A percentile compares a stretch with the other conserved stretches of the same genome.
Conservation (phyloP, 64 coral and sea anemone genomes). For the Montipora foliosa region DNA sequence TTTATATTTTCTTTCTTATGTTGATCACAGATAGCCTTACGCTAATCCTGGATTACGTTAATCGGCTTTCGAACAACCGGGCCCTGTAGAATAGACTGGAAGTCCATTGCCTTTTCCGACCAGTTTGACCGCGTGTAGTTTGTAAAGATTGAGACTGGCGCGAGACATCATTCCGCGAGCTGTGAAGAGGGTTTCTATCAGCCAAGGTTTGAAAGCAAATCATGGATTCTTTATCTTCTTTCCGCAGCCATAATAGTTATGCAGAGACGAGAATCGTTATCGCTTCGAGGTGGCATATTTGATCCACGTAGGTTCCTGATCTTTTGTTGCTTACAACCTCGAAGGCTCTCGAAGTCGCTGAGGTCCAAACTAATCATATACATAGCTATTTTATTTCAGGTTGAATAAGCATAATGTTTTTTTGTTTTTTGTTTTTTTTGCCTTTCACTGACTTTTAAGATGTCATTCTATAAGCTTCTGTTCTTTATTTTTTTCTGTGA, state of each 20-base stretch:
- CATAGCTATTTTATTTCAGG: neutral
- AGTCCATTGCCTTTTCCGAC: too few species aligned
- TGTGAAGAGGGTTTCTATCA: too few species aligned
- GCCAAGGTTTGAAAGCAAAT: neutral
- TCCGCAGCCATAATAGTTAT: neutral
- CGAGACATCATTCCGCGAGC: neutral
- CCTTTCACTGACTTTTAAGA: conserved; percentile 28
- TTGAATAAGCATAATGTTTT: neutral
- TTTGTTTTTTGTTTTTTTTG: conserved; percentile 24
- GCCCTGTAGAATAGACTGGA: too few species aligned
- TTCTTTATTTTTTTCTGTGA: conserved; percentile 21
- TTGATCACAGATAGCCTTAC: too few species aligned
- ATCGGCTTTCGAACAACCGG: too few species aligned
- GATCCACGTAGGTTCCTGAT: neutral
- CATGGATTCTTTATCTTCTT: neutral
- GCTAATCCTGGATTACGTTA: too few species aligned
- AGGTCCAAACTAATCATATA: too few species aligned
- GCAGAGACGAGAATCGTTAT: neutral
- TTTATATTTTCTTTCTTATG: too few species aligned
- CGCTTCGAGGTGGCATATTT: neutral
- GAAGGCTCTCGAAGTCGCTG: neutral
- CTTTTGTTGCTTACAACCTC: neutral
- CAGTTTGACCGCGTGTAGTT: neutral
- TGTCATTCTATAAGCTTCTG: conserved; percentile 2
- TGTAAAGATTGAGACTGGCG: neutral